Evolutionary conservation across 2,797 vertebrate species (phyloP).

Genomic region (Craterocephalus amniculus): DNA sequence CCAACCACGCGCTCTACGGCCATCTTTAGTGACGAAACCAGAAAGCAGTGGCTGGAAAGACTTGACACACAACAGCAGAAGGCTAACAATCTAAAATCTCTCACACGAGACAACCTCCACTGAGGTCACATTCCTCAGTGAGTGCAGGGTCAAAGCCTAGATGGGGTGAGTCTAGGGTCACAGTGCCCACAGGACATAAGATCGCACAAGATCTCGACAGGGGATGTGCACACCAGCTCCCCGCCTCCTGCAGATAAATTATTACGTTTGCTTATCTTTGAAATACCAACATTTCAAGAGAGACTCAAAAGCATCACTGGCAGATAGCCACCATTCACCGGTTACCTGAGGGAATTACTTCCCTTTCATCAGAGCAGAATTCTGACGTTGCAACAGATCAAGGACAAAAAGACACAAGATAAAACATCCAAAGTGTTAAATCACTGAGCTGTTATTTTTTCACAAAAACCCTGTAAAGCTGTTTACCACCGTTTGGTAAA

Average conservation of each 20-base stretch:
- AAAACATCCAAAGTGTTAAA: conserved; percentile 4
- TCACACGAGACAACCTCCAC: conserved; percentile 66
- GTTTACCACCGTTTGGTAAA: not conserved
- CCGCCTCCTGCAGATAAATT: conserved; percentile 6
- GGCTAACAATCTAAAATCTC: conserved; percentile 63
- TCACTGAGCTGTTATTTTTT: not conserved
- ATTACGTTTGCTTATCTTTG: conserved; percentile 27
- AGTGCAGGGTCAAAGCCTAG: conserved; percentile 80
- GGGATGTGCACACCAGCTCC: conserved; percentile 22
- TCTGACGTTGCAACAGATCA: conserved; percentile 32
- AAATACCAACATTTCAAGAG: conserved; percentile 6
- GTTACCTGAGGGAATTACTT: conserved; percentile 21
- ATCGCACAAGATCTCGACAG: conserved; percentile 58
- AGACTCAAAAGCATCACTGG: conserved; percentile 5
- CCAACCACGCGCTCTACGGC: conserved; percentile 9
- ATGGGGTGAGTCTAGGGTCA: conserved; percentile 81
- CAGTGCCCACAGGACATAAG: conserved; percentile 70
- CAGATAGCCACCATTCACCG: conserved; percentile 7
- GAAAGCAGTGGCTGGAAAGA: conserved; percentile 26
- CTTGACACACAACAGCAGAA: conserved; percentile 41
- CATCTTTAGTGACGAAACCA: conserved; percentile 30
- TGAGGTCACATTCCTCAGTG: conserved; percentile 82
- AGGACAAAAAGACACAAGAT: conserved; percentile 21
- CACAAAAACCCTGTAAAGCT: not conserved
- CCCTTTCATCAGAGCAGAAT: conserved; percentile 28